Evolutionary conservation across 2,888 invertebrate species (phyloP), one percentile per base, ranked within the genome.

Genomic region (Pogonocherus hispidulus): DNA sequence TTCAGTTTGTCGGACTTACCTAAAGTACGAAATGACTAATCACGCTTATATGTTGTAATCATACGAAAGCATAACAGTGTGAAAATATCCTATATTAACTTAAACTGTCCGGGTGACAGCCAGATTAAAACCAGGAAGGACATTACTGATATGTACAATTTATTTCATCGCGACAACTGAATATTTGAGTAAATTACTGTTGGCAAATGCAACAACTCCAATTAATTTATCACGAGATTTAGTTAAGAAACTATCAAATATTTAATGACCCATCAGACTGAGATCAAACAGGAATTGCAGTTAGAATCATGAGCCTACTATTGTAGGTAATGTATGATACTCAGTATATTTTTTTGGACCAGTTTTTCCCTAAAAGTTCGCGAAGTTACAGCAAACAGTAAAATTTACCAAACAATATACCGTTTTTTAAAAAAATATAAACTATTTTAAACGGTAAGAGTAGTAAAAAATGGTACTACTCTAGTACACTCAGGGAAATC

Each of bases 1-100:
- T 67, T 71, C 56, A 72, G 70, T 71, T 72, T 70, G 72, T 74
- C 71, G 66, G 23, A 60, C 41, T 37, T 20, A 44, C 44, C 20
- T 20, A 44, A 57, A 57, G 57, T 57, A 55, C 51, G 52, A 57
- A 46, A 59, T 72, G 71, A 73, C 67, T 73, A 65, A 73, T 71
- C 59, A 63, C 68, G 62, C 69, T 68, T 71, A 72, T 57, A 66
- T 60, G 60, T 62, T 41, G 37, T 66, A 66, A 66, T 66, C 66
- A 52, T 37, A 51, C 41, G 51, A 51, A 54, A 54, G 60, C 59
- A 54, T 52, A 66, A 66, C 60, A 52, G 27, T 60, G 32, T 54
- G 54, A 54, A 62, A 59, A 66, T 66, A 60, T 35, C 27, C 51
- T 9, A 35, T 44, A 57, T n/a, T 49, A 22, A 22, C 14, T 22